Conservation (phyloP, 1,140 invertebrate genomes). For the Halictus rubicundus region DNA sequence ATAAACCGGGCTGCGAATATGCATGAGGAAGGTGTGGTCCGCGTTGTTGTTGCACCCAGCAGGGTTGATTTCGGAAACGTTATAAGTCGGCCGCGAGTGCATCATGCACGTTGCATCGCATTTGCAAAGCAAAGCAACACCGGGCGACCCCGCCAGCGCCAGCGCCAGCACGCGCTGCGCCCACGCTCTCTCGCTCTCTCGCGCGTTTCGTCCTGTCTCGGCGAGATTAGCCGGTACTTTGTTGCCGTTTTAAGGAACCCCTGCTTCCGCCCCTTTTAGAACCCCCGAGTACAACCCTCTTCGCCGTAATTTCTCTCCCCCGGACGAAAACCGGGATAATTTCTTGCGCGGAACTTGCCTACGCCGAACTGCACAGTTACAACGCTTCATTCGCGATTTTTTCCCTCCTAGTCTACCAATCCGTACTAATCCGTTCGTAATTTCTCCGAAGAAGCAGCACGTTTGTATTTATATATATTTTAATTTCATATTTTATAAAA, state of each 20-base stretch:
- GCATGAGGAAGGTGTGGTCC: constrained; percentile 63
- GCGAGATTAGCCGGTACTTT: constrained; percentile 30
- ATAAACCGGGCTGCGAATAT: constrained; percentile 62
- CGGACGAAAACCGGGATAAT: background rate
- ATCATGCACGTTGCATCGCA: constrained; percentile 48
- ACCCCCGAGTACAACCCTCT: too few species aligned
- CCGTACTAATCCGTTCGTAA: too few species aligned
- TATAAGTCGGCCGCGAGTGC: constrained; percentile 56
- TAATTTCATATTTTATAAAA: too few species aligned
- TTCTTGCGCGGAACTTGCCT: background rate
- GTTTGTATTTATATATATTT: too few species aligned
- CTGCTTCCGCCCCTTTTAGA: background rate
- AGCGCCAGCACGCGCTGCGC: background rate
- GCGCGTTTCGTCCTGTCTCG: constrained; percentile 2
- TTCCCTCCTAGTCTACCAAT: too few species aligned
- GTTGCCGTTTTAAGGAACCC: constrained; percentile 41
- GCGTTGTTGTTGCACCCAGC: constrained; percentile 47
- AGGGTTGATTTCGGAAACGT: constrained; percentile 58
- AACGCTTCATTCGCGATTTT: too few species aligned
- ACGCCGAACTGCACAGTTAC: too few species aligned
- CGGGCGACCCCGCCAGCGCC: background rate
- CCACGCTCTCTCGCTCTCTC: background rate
- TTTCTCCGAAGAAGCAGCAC: too few species aligned
- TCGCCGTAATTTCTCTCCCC: background rate
- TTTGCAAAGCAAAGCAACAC: constrained; percentile 58